Conservation (phyloP, 2,113 vertebrate genomes). For the Bungarus multicinctus region DNA sequence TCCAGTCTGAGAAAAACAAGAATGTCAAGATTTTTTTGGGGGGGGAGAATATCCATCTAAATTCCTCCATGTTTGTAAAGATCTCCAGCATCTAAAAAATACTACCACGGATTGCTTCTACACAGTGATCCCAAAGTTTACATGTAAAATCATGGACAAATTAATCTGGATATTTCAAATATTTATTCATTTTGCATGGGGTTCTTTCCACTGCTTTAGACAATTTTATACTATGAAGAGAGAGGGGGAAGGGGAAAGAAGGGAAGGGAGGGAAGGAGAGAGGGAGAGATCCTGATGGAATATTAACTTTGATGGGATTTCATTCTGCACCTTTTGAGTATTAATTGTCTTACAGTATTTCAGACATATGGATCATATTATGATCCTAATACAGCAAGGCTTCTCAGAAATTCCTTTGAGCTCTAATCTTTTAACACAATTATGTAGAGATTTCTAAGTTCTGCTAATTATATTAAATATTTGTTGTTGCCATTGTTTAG, state of each 20-base stretch:
- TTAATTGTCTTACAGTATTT: conserved; percentile 1
- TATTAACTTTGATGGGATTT: neutral
- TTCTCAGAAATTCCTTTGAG: neutral
- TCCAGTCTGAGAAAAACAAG: neutral
- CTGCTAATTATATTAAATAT: neutral
- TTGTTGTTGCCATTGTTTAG: too few species aligned
- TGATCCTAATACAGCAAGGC: neutral
- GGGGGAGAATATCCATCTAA: conserved; percentile 15
- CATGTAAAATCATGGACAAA: neutral
- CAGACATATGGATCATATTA: conserved; percentile 1
- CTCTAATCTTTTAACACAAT: neutral
- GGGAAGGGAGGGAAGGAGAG: accelerated
- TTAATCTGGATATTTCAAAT: neutral
- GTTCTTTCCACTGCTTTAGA: neutral
- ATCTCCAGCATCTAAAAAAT: conserved; percentile 21
- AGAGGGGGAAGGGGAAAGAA: neutral
- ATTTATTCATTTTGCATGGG: neutral
- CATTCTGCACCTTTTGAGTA: neutral
- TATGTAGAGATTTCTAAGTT: neutral
- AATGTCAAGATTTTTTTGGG: neutral
- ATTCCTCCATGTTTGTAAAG: neutral
- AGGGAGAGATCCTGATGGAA: neutral
- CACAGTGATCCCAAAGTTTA: neutral
- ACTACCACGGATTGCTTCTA: conserved; percentile 1
- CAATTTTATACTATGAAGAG: neutral